Conservation (phyloP, 2,113 vertebrate genomes). For the Cyphomyrus discorhynchus region DNA sequence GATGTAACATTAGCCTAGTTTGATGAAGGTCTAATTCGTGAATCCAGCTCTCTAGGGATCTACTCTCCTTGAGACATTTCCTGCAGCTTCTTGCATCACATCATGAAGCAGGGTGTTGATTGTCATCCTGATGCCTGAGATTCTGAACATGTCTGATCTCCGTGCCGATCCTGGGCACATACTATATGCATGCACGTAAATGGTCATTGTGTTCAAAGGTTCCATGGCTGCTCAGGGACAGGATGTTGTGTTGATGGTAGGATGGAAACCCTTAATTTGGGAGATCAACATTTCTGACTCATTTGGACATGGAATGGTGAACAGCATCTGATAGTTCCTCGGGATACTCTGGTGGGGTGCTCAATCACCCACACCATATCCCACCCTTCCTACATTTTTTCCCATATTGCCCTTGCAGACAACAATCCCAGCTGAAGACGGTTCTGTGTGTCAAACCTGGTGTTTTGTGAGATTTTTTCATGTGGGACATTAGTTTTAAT, state of each 20-base stretch:
- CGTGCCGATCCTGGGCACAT: background rate
- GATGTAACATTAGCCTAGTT: background rate
- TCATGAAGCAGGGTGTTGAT: background rate
- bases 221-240: slow-evolving; percentile 10
- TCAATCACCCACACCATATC: background rate
- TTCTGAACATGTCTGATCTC: background rate
- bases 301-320: background rate
- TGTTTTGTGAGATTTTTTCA: background rate
- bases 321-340: background rate
- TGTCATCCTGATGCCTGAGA: background rate
- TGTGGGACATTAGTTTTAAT: background rate
- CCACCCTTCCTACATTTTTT: background rate
- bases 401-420: background rate
- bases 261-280: slow-evolving; percentile 22
- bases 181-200: background rate
- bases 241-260: slow-evolving; percentile 26
- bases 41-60: background rate
- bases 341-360: background rate
- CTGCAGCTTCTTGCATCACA: slow-evolving; percentile 9
- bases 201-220: slow-evolving; percentile 17
- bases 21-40: background rate
- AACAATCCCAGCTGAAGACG: background rate
- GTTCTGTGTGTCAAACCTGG: background rate
- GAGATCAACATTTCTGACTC: slow-evolving; percentile 24
- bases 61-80: background rate